These are phyloP conservation scores for Cheilosia vernalis DNA, from an alignment of 2,888 invertebrate species.

Conservation along the genomic window DNA sequence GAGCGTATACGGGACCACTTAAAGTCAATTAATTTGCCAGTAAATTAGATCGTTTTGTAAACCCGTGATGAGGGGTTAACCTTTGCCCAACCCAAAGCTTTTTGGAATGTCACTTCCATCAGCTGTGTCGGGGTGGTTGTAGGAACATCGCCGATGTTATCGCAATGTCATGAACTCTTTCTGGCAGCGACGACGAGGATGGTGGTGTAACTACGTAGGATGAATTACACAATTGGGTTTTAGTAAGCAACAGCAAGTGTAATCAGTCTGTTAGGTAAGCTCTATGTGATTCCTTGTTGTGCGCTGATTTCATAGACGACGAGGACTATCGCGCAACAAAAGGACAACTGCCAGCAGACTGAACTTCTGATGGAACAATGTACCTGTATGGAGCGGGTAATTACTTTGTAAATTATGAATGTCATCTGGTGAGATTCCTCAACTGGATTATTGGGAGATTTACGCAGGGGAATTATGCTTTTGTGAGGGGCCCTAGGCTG, in stretches of 20 bases:
- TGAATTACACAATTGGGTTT: conserved; percentile 31
- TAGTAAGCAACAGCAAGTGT: conserved; percentile 33
- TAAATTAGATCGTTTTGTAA: conserved; percentile 55
- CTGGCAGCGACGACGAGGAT: conserved; percentile 5
- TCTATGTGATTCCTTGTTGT: conserved; percentile 46
- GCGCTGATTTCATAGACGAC: neutral
- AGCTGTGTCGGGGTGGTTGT: neutral
- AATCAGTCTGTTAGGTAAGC: conserved; percentile 37
- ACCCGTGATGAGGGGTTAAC: neutral
- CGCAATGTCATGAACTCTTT: conserved; percentile 39
- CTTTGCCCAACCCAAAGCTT: neutral
- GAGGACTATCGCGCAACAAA: neutral
- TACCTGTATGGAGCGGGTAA: conserved; percentile 29
- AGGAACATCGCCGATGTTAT: conserved; percentile 11
- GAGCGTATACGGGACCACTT: conserved; percentile 26
- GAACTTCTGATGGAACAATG: conserved; percentile 15
- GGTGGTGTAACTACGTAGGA: conserved; percentile 4
- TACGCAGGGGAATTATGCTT: neutral
- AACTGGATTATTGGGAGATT: conserved; percentile 21
- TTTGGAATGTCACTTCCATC: conserved; percentile 7
- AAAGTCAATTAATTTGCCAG: conserved; percentile 63
- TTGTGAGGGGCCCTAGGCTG: neutral
- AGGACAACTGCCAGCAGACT: conserved; percentile 4
- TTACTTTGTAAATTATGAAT: conserved; percentile 49
- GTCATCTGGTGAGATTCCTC: conserved; percentile 20